Evolutionary conservation across 2,797 vertebrate genomes (phyloP), one percentile per base, ranked within the genome.

Genomic region (Ptychobarbus kaznakovi): DNA sequence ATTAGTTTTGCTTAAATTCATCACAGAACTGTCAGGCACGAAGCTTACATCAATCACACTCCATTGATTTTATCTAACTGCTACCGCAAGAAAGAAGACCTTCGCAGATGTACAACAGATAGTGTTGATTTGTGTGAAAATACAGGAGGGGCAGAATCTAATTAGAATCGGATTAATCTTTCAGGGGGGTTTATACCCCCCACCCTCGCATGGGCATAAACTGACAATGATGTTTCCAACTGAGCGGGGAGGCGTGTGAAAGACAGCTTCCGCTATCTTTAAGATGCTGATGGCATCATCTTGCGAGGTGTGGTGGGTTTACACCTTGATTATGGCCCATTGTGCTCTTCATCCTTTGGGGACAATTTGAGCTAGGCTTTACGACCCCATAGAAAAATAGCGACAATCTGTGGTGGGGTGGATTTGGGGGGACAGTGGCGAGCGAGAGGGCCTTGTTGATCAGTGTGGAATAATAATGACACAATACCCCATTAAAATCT

Each of bases 1-100:
- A 90, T 90, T 90, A 87, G 84, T 86, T 87, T 88, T 89, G 86
- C 88, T 86, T 87, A 89, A 86, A 85, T 84, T 88, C 87, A 88
- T 90, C 87, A 80, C 87, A 86, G 86, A 80, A 35, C 84, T 89
- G 88, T 87, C 88, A 88, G 72, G 87, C 86, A 86, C 84, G 81
- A 88, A 88, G 86, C 86, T 85, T 81, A 75, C 86, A 90, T 89
- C 90, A 86, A 87, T 90, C 88, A 86, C 90, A 86, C 87, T 83
- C 83, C 86, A 82, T 80, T 86, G 88, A 85, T 85, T 89, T 85
- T 79, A 88, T 88, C 80, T 86, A 85, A 87, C 82, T 86, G 81
- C 87, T 87, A 78, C 77, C 83, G 81, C 68, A 65, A 81, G 78
- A 83, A 84, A 86, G 72, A 18, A 87, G 86, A 86, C 82, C 80